These are phyloP conservation scores for Heliangelus exortis DNA, from an alignment of 2,797 vertebrate species.

Conservation along the genomic window DNA sequence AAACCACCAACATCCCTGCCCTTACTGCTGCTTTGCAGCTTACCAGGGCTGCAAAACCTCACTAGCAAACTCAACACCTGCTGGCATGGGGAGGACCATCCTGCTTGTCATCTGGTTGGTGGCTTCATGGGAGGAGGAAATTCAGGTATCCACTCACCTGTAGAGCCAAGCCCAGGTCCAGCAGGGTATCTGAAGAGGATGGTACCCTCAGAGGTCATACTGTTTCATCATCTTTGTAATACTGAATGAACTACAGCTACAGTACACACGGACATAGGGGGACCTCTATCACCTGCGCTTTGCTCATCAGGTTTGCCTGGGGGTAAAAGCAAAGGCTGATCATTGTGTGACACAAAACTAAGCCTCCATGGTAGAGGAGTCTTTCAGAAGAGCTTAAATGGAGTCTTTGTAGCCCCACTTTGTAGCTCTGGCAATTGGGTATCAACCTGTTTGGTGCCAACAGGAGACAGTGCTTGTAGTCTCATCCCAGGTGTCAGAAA, in stretches of 20 bases:
- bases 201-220: background rate
- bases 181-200: background rate
- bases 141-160: fast-evolving
- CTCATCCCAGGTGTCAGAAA: background rate
- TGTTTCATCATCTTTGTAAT: fast-evolving
- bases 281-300: background rate
- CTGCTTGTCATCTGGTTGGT: too few species aligned
- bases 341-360: background rate
- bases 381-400: background rate
- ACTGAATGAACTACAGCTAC: background rate
- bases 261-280: background rate
- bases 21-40: background rate
- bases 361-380: background rate
- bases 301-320: fast-evolving
- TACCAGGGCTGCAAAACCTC: background rate
- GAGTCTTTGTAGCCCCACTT: background rate
- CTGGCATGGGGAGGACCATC: fast-evolving
- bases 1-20: background rate
- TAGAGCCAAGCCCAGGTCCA: background rate
- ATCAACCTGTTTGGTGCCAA: background rate
- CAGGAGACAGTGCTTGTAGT: background rate
- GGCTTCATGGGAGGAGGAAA: background rate
- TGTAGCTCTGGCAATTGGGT: background rate
- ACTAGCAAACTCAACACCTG: background rate
- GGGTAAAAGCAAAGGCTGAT: background rate